Evolutionary conservation across 2,888 invertebrate species (phyloP), one percentile per base, ranked within the genome.

Genomic region (Acanthacorydalis orientalis): DNA sequence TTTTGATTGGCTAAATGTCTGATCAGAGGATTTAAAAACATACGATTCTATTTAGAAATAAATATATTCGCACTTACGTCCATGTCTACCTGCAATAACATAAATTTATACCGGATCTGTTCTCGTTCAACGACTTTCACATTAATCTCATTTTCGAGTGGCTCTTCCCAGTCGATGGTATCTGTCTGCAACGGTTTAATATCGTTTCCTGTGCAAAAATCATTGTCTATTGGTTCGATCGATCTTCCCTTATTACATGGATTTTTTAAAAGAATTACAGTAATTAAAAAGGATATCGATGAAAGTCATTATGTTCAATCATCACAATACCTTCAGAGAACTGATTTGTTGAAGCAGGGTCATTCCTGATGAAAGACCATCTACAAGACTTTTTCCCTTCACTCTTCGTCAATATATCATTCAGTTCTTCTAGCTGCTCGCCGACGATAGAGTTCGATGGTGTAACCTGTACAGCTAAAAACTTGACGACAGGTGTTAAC

Each of bases 141-240:
- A 6, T 4, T 23, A 23, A 6, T 6, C 6, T 23, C 23, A 23
- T 23, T 23, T 6, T 47, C 47, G 8, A 47, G 11, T 16, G 47
- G 47, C 61, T 80, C 82, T 56, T 81, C 80, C 84, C 84, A 84
- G 0, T 78, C 81, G 1, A 84, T 75, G 0, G 77, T 78, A 59
- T 79, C 78, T 0, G 77, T 73, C 55, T 83, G 80, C 4, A 70
- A 68, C 48, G 68, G 65, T 51, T 64, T 64, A 15, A 57, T 55
- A 43, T 14, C n/a, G 10, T 14, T 38, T 31, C 16, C 44, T 48
- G 38, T 33, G 16, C 40, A n/a, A 2, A 35, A 35, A 35, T 11
- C 4, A n/a, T 11, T n/a, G 35, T 35, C n/a, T n/a, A 35, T 11
- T n/a, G n/a, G n/a, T n/a, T n/a, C n/a, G n/a, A n/a, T n/a, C n/a